Percentiles rank a stretch among this genome's conserved stretches.
Conservation (phyloP, 92 coral and sea anemone species). For the Palythoa heliodiscus region DNA sequence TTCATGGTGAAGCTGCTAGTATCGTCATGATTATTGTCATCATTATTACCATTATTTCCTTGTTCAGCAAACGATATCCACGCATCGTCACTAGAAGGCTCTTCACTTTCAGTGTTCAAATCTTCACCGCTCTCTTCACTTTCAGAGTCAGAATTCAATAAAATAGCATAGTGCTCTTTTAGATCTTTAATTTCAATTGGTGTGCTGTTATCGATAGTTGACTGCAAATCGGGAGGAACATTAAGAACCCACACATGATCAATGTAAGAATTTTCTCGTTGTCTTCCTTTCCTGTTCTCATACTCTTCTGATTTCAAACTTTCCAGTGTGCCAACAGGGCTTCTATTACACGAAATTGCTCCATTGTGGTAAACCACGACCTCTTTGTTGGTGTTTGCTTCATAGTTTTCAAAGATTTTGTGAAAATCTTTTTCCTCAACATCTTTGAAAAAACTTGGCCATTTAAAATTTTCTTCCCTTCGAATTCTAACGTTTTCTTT, state of each 20-base stretch:
- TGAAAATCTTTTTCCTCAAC: background rate
- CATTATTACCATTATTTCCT: background rate
- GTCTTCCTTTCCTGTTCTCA: background rate
- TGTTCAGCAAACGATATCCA: background rate
- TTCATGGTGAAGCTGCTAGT: too few species aligned
- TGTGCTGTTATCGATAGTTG: too few species aligned
- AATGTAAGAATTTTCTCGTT: too few species aligned
- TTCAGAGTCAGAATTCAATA: background rate
- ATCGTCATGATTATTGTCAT: too few species aligned
- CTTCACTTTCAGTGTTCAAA: background rate
- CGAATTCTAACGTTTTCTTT: too few species aligned
- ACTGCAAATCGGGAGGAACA: background rate
- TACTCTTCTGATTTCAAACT: background rate
- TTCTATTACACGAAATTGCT: background rate
- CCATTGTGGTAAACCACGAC: slow-evolving; percentile 10
- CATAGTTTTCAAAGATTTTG: background rate
- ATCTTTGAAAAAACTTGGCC: background rate
- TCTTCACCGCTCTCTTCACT: background rate
- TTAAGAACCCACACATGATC: background rate
- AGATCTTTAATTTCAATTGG: background rate
- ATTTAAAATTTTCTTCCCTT: background rate
- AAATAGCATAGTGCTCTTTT: background rate
- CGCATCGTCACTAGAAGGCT: too few species aligned
- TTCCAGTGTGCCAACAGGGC: background rate
- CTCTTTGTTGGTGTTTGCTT: too few species aligned